These are phyloP conservation scores for Myotis myotis DNA, from an alignment of 2,797 vertebrate genomes.

Conservation along the genomic window DNA sequence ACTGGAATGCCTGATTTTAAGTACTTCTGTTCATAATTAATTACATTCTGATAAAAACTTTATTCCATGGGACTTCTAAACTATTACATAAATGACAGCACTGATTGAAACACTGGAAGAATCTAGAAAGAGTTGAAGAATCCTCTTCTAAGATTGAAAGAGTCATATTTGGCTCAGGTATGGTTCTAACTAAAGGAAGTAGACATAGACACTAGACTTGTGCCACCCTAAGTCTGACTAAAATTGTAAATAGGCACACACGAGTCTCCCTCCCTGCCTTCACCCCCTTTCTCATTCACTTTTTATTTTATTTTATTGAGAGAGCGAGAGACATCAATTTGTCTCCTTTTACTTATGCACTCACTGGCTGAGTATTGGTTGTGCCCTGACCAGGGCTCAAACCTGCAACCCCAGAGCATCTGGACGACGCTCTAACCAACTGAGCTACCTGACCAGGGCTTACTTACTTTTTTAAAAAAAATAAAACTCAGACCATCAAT, in stretches of 20 bases:
- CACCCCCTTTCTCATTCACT: not conserved
- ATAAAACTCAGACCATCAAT: not conserved
- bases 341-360: not conserved
- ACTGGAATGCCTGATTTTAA: slow-evolving; percentile 20
- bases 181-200: not conserved
- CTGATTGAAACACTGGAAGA: not conserved
- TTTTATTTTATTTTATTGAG: not conserved
- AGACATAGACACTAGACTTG: not conserved
- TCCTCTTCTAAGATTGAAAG: not conserved
- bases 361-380: not conserved
- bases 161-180: not conserved
- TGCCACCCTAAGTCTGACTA: no score
- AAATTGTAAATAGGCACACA: not conserved
- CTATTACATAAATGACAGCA: not conserved
- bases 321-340: not conserved
- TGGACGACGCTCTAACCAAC: not conserved
- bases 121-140: not conserved
- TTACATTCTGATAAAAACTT: slow-evolving; percentile 26
- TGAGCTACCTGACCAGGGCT: not conserved
- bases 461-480: not conserved
- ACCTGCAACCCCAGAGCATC: not conserved
- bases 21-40: slow-evolving; percentile 17
- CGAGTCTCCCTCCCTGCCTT: not conserved
- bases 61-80: not conserved
- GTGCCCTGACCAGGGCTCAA: not conserved